Conservation (phyloP, 2,888 invertebrate genomes). For the Phengaris alcon region DNA sequence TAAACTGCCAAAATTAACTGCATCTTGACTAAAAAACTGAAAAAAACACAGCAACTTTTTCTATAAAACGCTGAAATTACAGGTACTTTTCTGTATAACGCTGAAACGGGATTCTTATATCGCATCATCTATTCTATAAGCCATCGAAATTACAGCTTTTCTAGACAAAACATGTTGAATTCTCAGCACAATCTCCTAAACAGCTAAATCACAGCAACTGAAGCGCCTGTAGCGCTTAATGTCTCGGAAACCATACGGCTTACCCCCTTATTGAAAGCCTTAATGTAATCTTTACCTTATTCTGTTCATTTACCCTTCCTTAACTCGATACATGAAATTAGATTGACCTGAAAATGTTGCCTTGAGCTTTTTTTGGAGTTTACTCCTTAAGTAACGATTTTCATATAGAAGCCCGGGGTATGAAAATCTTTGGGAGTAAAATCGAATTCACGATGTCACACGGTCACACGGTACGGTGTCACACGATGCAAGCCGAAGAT, state of each 20-base stretch:
- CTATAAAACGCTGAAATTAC: too few relatives aligned
- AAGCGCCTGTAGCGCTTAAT: background rate
- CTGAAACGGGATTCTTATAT: too few relatives aligned
- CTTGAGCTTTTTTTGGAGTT: background rate
- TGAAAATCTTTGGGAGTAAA: too few relatives aligned
- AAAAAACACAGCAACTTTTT: too few relatives aligned
- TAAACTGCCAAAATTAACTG: too few relatives aligned
- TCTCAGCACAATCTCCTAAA: background rate
- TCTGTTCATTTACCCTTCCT: constrained; percentile 7
- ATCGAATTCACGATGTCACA: too few relatives aligned
- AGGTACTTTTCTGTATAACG: too few relatives aligned
- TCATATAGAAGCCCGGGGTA: background rate
- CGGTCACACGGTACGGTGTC: too few relatives aligned
- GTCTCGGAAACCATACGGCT: background rate
- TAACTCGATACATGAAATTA: constrained; percentile 13
- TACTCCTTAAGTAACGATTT: background rate
- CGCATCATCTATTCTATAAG: too few relatives aligned
- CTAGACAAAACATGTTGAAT: background rate
- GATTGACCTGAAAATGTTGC: constrained; percentile 17
- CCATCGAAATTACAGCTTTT: too few relatives aligned
- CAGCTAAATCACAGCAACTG: background rate
- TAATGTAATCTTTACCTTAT: constrained; percentile 23
- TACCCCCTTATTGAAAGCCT: background rate
- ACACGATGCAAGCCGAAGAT: too few relatives aligned
- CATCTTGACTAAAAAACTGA: too few relatives aligned